Evolutionary conservation across 2,888 invertebrate species (phyloP).

Genomic region (Tachina lurida): DNA sequence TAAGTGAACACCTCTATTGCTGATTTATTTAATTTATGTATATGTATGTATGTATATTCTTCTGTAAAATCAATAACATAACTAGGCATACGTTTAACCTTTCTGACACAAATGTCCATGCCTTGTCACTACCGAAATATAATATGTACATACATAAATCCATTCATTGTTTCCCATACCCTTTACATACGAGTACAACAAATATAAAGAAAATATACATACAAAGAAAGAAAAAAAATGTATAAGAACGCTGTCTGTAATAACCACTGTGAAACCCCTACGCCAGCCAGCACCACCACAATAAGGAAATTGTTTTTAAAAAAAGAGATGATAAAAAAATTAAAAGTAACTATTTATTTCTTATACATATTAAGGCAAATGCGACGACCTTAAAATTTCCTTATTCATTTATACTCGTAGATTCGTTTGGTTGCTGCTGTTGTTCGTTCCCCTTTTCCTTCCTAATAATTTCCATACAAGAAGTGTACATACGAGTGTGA

Average conservation of each 20-base stretch:
- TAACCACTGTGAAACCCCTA: no score
- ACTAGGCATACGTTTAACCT: slow-evolving; percentile 40
- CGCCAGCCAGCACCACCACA: no score
- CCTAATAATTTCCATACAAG: slow-evolving; percentile 24
- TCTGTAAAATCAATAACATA: slow-evolving; percentile 41
- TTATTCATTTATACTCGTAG: slow-evolving; percentile 34
- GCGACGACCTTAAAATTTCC: slow-evolving; percentile 64
- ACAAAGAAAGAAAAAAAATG: background rate
- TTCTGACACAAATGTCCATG: slow-evolving; percentile 9
- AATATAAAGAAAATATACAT: background rate
- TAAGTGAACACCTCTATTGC: slow-evolving; percentile 6
- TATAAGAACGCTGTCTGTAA: background rate
- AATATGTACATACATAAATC: slow-evolving; percentile 13
- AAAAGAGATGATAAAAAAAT: background rate
- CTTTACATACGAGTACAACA: background rate
- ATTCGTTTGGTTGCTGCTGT: background rate
- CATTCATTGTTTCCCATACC: background rate
- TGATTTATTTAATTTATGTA: background rate
- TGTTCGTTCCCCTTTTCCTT: slow-evolving; percentile 8
- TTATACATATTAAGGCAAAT: slow-evolving; percentile 17
- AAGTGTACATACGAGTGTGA: no score
- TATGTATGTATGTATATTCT: background rate
- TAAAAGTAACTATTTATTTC: slow-evolving; percentile 8
- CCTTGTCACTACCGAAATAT: slow-evolving; percentile 30
- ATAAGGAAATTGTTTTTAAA: background rate